A percentile compares a stretch with the other conserved stretches of the same genome.
These are phyloP conservation scores for Iguana delicatissima DNA, from an alignment of 2,797 vertebrate genomes.

Conservation along the genomic window DNA sequence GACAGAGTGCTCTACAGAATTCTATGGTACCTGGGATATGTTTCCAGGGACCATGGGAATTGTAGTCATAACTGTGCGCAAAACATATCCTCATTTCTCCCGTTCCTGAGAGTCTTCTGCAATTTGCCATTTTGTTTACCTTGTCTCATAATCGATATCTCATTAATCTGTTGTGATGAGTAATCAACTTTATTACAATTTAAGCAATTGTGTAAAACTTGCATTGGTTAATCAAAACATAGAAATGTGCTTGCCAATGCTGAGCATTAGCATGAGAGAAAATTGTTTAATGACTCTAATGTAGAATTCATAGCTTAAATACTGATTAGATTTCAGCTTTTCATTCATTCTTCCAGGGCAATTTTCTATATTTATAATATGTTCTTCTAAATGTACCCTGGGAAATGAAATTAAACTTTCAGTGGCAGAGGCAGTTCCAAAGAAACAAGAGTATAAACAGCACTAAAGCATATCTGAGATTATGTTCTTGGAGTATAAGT, in stretches of 20 bases:
- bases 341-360: slow-evolving; percentile 38
- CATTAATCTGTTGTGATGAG: slow-evolving; percentile 49
- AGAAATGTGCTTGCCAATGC: slow-evolving; percentile 46
- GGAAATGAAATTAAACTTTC: slow-evolving; percentile 51
- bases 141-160: slow-evolving; percentile 26
- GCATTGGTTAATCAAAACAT: slow-evolving; percentile 50
- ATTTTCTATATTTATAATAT: not conserved
- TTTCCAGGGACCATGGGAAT: not conserved
- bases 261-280: slow-evolving; percentile 51
- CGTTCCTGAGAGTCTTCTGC: slow-evolving; percentile 25
- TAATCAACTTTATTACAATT: slow-evolving; percentile 62
- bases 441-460: not conserved
- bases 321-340: slow-evolving; percentile 56
- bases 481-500: not conserved
- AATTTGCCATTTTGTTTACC: slow-evolving; percentile 53
- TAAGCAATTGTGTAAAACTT: slow-evolving; percentile 49
- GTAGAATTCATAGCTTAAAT: slow-evolving; percentile 60
- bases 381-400: not conserved
- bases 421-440: not conserved
- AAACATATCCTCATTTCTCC: not conserved
- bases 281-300: slow-evolving; percentile 62
- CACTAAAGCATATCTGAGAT: not conserved
- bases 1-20: not conserved
- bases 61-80: not conserved
- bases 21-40: not conserved